phyloP scores from a whole-genome alignment of 2,888 invertebrate genomes.

The Leuctra nigra region DNA sequence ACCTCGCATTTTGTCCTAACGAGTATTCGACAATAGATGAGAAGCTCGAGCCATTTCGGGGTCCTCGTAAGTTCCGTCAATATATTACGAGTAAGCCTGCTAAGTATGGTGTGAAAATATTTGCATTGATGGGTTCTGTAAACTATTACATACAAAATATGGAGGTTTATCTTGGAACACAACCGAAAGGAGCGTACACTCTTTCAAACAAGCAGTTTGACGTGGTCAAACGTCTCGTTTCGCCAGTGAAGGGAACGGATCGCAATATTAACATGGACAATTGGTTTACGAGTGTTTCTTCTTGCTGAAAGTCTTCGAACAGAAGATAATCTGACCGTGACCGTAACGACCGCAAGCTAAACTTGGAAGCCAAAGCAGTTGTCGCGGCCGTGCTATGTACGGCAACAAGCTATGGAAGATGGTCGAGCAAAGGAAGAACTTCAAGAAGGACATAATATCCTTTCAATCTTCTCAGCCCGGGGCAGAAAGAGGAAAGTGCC shows the following conservation, averaged over 20 bases:
- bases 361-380: too few relatives aligned
- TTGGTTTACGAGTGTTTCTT: constrained; percentile 30
- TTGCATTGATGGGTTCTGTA: background rate
- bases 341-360: too few relatives aligned
- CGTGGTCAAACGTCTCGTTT: constrained; percentile 32
- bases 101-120: constrained; percentile 8
- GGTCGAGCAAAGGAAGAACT: too few relatives aligned
- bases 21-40: constrained; percentile 9
- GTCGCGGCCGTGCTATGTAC: too few relatives aligned
- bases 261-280: constrained; percentile 30
- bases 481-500: too few relatives aligned
- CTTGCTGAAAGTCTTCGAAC: constrained; percentile 25
- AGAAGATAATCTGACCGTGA: constrained; percentile 28
- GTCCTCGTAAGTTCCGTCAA: constrained; percentile 2
- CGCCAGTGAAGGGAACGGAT: constrained; percentile 26
- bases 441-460: too few relatives aligned
- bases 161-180: constrained; percentile 1
- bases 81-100: constrained; percentile 6
- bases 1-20: background rate
- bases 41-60: constrained; percentile 8
- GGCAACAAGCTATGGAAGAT: too few relatives aligned
- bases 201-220: constrained; percentile 29
- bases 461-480: too few relatives aligned
- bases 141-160: background rate
- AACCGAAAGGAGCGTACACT: background rate